These are phyloP conservation scores for Polyergus mexicanus DNA, from an alignment of 1,140 invertebrate genomes.

Conservation along the genomic window DNA sequence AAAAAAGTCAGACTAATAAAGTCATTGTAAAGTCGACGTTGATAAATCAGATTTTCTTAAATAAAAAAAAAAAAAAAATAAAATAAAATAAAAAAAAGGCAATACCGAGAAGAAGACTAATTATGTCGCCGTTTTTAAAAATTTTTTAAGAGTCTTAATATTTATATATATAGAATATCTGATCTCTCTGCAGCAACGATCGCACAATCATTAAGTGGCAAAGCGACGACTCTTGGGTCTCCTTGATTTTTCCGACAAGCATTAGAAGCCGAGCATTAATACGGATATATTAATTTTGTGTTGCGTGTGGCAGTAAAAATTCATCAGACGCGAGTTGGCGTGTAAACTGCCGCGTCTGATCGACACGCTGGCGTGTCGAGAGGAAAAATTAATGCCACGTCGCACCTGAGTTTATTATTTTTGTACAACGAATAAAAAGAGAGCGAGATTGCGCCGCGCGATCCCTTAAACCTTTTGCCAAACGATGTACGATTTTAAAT, in stretches of 20 bases:
- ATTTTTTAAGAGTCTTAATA: constrained; percentile 40
- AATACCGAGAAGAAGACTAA: constrained; percentile 6
- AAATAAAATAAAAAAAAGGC: too few species aligned
- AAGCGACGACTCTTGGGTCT: constrained; percentile 43
- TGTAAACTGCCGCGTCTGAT: background rate
- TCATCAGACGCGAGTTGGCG: constrained; percentile 12
- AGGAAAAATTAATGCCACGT: constrained; percentile 29
- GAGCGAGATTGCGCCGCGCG: background rate
- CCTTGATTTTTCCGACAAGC: constrained; percentile 27
- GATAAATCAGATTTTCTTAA: background rate
- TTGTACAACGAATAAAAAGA: constrained; percentile 66
- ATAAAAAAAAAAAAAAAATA: too few species aligned
- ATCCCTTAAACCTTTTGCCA: constrained; percentile 54
- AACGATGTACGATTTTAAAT: constrained; percentile 49
- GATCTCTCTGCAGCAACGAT: constrained; percentile 10
- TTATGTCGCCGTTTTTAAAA: constrained; percentile 33
- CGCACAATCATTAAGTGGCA: constrained; percentile 51
- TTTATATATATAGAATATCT: constrained; percentile 10
- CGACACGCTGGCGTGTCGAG: constrained; percentile 43
- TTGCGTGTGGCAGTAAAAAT: constrained; percentile 37
- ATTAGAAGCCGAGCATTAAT: constrained; percentile 1
- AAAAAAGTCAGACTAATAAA: background rate
- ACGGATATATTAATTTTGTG: constrained; percentile 26
- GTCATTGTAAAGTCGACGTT: background rate
- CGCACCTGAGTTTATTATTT: constrained; percentile 63